These are phyloP conservation scores for Protonemura montana DNA, from an alignment of 2,888 invertebrate species.

Conservation along the genomic window DNA sequence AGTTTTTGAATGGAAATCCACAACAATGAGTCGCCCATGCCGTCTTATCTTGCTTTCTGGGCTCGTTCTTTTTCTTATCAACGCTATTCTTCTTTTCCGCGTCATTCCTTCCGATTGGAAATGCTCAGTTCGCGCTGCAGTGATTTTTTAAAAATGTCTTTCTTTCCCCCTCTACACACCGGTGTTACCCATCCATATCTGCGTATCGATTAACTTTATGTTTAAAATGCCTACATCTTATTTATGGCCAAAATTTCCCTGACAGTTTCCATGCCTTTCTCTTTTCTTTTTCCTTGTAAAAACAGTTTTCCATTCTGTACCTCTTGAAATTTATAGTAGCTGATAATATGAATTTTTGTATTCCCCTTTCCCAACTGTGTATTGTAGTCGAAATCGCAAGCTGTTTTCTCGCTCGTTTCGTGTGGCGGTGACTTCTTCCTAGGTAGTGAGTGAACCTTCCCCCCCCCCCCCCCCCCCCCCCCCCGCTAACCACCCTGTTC, in stretches of 20 bases:
- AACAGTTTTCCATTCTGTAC: not conserved
- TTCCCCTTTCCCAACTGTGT: not conserved
- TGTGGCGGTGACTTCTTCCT: not conserved
- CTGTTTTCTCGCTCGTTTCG: not conserved
- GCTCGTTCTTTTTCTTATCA: constrained; percentile 28
- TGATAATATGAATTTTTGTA: constrained; percentile 9
- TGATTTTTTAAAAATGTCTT: constrained; percentile 13
- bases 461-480: not conserved
- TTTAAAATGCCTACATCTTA: not conserved
- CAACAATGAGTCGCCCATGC: constrained; percentile 14
- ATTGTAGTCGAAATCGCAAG: not conserved
- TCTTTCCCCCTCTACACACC: constrained; percentile 1
- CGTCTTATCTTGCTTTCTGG: constrained; percentile 9
- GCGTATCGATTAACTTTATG: constrained; percentile 19
- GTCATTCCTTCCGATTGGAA: constrained; percentile 38
- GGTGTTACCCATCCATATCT: constrained; percentile 15
- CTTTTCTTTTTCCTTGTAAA: not conserved
- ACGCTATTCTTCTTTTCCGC: constrained; percentile 33
- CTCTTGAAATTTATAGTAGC: constrained; percentile 20
- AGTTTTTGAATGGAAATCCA: constrained; percentile 33
- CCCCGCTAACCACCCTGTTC: too few species aligned
- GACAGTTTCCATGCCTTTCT: not conserved
- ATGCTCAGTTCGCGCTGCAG: constrained; percentile 21
- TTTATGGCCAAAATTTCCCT: not conserved
- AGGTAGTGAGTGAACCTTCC: not conserved